Evolutionary conservation across 2,888 invertebrate species (phyloP), one percentile per base, ranked within the genome.

Genomic region (Campaea margaritaria): DNA sequence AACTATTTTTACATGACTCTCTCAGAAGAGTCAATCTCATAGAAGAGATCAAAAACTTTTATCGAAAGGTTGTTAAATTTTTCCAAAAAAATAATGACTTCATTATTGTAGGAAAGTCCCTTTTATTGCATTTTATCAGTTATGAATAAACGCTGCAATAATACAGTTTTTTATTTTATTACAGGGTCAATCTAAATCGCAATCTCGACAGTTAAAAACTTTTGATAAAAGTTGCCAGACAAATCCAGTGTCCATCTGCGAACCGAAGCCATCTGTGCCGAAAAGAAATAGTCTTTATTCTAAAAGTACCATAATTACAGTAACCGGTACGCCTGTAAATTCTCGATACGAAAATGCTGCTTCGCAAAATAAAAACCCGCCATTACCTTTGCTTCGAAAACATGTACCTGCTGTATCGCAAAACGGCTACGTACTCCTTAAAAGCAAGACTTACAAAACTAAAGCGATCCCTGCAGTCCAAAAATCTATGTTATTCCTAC

Each of bases 161-260:
- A 21, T 21, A 21, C 21, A 21, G 21, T 5, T 21, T 21, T 21
- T 21, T 42, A 16, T 42, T 42, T 15, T 21, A 12, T 42, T 49
- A 0, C 39, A 49, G 48, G 13, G 44, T 27, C 28, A 21, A 34
- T 21, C 5, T 1, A 11, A 14, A 2, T n/a, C 10, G 13, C 14
- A 13, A 4, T 9, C 13, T 9, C 34, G 0, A n/a, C 42, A 27
- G 43, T 31, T 39, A 0, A 54, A 36, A 8, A 55, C 58, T 15
- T 55, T 36, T 27, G 57, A 64, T 39, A 51, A 53, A 62, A 51
- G 51, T 16, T 52, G 45, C 2, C 66, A 66, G 7, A 64, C 64
- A 3, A 58, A 66, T 11, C 38, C 53, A 49, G 36, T 49, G 9
- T 12, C 38, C 2, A 36, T 34, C 31, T 1, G 31, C 31, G 1